These are phyloP conservation scores for Argynnis bischoffii DNA, from an alignment of 2,888 invertebrate genomes.

Conservation along the genomic window DNA sequence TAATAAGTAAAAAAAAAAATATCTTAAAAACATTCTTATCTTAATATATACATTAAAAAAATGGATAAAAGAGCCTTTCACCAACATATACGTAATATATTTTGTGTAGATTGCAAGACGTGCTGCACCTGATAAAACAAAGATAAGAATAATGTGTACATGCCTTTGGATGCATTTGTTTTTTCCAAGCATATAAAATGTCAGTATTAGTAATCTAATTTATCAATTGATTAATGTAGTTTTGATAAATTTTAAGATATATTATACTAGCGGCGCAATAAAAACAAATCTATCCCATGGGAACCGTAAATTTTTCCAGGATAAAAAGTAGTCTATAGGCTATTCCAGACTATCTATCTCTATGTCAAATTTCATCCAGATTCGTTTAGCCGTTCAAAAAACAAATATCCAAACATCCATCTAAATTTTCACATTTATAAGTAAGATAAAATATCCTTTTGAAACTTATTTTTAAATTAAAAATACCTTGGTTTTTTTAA, in stretches of 20 bases:
- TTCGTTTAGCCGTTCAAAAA: no score
- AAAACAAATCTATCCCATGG: no score
- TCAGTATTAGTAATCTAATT: neutral
- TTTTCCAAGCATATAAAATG: neutral
- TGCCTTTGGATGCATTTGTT: neutral
- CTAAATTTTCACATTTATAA: neutral
- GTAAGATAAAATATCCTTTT: no score
- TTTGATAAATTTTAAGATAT: conserved; percentile 15
- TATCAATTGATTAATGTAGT: conserved; percentile 13
- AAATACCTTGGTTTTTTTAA: conserved; percentile 9
- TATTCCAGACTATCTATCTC: no score
- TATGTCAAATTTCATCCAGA: no score
- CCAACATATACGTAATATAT: neutral
- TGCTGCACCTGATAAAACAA: neutral
- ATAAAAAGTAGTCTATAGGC: no score
- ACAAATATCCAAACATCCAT: neutral
- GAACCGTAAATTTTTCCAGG: no score
- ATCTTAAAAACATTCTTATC: neutral
- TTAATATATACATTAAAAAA: neutral
- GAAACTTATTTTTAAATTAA: neutral
- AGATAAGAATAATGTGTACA: neutral
- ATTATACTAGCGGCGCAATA: neutral
- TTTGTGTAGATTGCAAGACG: neutral
- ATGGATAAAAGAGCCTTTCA: conserved; percentile 1
- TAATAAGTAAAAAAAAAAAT: no score